A percentile compares a stretch with the other conserved stretches of the same genome.
Conservation (phyloP, 2,113 vertebrate species). For the Cyprinus carpio region DNA sequence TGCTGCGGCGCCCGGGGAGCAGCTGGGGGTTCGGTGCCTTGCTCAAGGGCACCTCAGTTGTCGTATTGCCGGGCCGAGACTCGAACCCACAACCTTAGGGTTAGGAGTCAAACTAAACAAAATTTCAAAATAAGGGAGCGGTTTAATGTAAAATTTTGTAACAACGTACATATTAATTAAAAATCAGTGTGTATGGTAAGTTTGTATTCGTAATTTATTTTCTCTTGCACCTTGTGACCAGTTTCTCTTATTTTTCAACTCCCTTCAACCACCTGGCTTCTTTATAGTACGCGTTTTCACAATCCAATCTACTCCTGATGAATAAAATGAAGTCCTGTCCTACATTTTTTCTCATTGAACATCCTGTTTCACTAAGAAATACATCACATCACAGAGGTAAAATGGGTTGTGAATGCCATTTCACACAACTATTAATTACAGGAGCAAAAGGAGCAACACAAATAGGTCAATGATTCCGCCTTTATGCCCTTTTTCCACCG, state of each 20-base stretch:
- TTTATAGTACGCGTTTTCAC: background rate
- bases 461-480: constrained; percentile 29
- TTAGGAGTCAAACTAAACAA: too few species aligned
- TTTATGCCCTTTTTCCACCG: background rate
- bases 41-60: too few species aligned
- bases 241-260: background rate
- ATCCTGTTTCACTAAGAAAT: background rate
- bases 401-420: background rate
- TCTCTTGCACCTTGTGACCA: background rate
- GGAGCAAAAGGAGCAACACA: constrained; percentile 1
- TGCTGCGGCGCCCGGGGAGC: too few species aligned
- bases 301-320: background rate
- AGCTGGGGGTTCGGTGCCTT: too few species aligned
- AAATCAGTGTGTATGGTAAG: too few species aligned
- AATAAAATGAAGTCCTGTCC: background rate
- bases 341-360: background rate
- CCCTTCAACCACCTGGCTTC: background rate
- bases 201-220: background rate
- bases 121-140: too few species aligned
- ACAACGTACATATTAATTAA: too few species aligned
- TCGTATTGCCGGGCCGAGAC: too few species aligned
- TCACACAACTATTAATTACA: constrained; percentile 15
- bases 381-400: constrained; percentile 1
- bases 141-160: too few species aligned
- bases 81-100: too few species aligned